phyloP scores from a whole-genome alignment of 1,140 invertebrate genomes.

The Lutraria rhynchaena region DNA sequence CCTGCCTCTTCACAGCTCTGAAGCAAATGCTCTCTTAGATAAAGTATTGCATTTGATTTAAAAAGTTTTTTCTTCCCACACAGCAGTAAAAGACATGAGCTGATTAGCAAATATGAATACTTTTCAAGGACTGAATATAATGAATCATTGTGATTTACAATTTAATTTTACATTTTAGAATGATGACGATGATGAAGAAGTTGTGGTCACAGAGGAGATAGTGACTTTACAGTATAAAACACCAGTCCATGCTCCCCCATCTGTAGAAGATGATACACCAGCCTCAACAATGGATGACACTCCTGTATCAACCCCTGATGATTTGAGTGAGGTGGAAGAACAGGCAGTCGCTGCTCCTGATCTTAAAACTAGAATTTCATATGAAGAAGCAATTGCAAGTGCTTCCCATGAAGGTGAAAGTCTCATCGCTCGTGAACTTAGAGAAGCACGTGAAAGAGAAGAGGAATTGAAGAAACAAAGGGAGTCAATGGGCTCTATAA shows the following conservation, averaged over 20 bases:
- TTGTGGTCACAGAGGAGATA: conserved; percentile 4
- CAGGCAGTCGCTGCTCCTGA: not conserved
- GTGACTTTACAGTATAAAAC: conserved; percentile 27
- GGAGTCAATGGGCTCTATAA: conserved; percentile 30
- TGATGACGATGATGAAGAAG: conserved; percentile 17
- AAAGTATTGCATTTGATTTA: no score
- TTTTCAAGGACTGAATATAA: no score
- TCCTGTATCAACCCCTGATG: conserved; percentile 36
- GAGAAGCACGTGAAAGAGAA: conserved; percentile 82
- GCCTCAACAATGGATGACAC: conserved; percentile 6
- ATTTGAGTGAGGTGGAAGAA: conserved; percentile 38
- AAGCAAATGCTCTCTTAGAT: no score
- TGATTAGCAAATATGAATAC: no score
- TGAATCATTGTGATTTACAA: no score
- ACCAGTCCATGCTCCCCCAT: not conserved
- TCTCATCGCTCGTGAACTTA: conserved; percentile 83
- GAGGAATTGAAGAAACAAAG: conserved; percentile 81
- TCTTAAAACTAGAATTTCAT: conserved; percentile 53
- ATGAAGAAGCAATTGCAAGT: conserved; percentile 70
- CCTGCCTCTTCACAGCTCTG: no score
- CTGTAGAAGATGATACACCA: not conserved
- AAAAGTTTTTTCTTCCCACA: no score
- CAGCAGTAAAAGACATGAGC: no score
- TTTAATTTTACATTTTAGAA: no score
- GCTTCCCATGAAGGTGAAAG: conserved; percentile 78